A percentile compares a stretch with the other conserved stretches of the same genome.
phyloP scores from a whole-genome alignment of 1,140 invertebrate genomes.

The Trichogramma pretiosum region DNA sequence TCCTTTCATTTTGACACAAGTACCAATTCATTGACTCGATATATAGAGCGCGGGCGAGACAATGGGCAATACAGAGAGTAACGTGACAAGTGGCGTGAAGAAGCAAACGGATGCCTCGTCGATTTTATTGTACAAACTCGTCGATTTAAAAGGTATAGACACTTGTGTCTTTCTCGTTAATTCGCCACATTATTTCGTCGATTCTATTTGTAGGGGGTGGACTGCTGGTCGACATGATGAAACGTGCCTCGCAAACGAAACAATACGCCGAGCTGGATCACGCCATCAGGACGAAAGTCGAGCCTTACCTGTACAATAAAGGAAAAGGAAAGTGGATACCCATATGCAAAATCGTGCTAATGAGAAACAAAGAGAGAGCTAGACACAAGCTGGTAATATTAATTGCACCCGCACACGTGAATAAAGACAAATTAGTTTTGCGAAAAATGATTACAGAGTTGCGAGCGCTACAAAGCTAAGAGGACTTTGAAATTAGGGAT shows the following conservation, averaged over 20 bases:
- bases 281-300: slow-evolving; percentile 81
- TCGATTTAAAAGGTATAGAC: slow-evolving; percentile 70
- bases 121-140: slow-evolving; percentile 73
- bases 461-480: background rate
- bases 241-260: slow-evolving; percentile 78
- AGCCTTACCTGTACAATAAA: slow-evolving; percentile 87
- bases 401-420: no score
- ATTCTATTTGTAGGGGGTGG: slow-evolving; percentile 72
- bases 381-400: slow-evolving; percentile 64
- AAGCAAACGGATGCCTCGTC: slow-evolving; percentile 79
- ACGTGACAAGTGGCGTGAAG: slow-evolving; percentile 84
- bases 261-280: slow-evolving; percentile 83
- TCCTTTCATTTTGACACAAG: no score
- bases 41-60: no score
- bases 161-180: background rate
- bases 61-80: slow-evolving; percentile 90
- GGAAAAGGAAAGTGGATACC: slow-evolving; percentile 83
- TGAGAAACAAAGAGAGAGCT: slow-evolving; percentile 77
- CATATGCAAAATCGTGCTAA: slow-evolving; percentile 74
- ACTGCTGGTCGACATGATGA: slow-evolving; percentile 86
- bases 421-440: background rate
- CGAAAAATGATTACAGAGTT: background rate
- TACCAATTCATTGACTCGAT: no score
- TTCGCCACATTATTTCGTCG: background rate
- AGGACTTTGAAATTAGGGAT: no score